phyloP scores from a whole-genome alignment of 2,888 invertebrate genomes.

The Nasonovia ribisnigri region DNA sequence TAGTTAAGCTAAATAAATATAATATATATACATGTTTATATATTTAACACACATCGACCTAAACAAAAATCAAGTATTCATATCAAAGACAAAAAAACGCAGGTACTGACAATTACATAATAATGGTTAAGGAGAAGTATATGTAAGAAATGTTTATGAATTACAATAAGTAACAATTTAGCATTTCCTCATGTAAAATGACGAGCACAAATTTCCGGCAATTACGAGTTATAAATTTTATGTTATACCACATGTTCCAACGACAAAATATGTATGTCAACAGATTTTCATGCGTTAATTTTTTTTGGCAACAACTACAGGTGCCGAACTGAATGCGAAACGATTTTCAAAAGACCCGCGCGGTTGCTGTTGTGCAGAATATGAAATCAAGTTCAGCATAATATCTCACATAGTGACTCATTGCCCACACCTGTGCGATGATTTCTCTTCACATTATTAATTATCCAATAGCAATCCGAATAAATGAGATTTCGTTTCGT shows the following conservation, averaged over 20 bases:
- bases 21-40: background rate
- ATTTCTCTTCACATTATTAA: conserved; percentile 53
- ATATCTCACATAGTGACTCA: conserved; percentile 26
- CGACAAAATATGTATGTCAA: conserved; percentile 9
- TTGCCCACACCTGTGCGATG: conserved; percentile 18
- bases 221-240: background rate
- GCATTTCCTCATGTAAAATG: background rate
- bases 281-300: background rate
- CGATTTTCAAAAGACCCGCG: conserved; percentile 47
- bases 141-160: background rate
- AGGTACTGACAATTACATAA: background rate
- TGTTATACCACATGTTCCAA: background rate
- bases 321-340: conserved; percentile 28
- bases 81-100: conserved; percentile 30
- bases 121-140: background rate
- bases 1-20: conserved; percentile 24
- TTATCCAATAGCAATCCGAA: conserved; percentile 50
- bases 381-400: conserved; percentile 16
- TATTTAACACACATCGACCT: conserved; percentile 26
- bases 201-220: background rate
- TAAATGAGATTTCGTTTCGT: conserved; percentile 19
- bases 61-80: conserved; percentile 23
- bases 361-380: background rate
- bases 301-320: background rate
- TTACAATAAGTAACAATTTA: conserved; percentile 2